phyloP scores from a whole-genome alignment of 2,113 vertebrate genomes.

The Chamaetylas fuelleborni region DNA sequence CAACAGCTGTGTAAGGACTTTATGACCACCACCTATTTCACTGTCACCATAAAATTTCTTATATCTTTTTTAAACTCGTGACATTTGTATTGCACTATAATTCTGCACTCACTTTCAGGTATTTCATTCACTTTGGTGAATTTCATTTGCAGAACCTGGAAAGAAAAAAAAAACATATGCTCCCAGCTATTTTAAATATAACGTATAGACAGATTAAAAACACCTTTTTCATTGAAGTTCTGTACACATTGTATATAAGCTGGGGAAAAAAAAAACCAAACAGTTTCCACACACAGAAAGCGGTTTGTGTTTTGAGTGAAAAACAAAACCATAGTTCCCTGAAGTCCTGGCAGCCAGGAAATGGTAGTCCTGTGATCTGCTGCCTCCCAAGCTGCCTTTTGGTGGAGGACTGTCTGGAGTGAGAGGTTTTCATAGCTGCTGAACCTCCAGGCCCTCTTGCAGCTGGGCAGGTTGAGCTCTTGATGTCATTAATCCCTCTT shows the following conservation, averaged over 20 bases:
- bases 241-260: neutral
- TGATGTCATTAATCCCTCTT: neutral
- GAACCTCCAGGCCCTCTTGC: neutral
- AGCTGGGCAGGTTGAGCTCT: neutral
- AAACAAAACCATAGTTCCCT: neutral
- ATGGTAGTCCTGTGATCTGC: neutral
- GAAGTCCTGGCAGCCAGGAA: neutral
- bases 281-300: neutral
- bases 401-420: fast-evolving
- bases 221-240: neutral
- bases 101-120: neutral
- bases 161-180: neutral
- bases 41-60: neutral
- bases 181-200: neutral
- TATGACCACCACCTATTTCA: neutral
- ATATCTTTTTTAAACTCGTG: neutral
- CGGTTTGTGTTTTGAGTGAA: neutral
- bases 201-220: neutral
- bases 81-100: neutral
- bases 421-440: neutral
- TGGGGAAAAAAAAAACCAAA: fast-evolving
- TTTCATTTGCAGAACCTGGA: neutral
- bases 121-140: neutral
- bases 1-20: fast-evolving
- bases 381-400: neutral